Percentiles rank a stretch among this genome's conserved stretches.
Evolutionary conservation across 2,113 vertebrate species (phyloP).

Genomic region (Mirza zaza): DNA sequence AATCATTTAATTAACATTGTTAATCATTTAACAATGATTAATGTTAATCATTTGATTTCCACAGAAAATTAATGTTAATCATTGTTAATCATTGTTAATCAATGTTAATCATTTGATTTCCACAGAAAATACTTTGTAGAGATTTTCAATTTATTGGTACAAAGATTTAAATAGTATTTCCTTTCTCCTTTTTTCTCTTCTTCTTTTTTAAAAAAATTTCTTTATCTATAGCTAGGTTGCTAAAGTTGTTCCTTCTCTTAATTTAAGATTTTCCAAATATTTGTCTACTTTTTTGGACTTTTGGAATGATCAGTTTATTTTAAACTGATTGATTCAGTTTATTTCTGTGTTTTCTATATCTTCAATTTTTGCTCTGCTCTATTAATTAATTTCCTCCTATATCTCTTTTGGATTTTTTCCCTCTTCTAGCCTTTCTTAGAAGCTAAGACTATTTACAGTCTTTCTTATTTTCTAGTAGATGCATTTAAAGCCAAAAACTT

Average conservation of each 20-base stretch:
- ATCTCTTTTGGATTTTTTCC: not conserved
- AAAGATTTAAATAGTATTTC: not conserved
- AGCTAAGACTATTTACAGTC: not conserved
- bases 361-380: not conserved
- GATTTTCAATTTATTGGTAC: not conserved
- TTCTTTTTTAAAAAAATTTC: not conserved
- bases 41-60: not conserved
- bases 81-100: too few species aligned
- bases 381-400: not conserved
- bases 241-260: not conserved
- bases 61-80: not conserved
- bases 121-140: not conserved
- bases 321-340: not conserved
- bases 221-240: not conserved
- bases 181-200: not conserved
- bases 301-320: not conserved
- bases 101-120: not conserved
- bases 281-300: not conserved
- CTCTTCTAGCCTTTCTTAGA: not conserved
- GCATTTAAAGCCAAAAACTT: not conserved
- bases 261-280: not conserved
- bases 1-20: not conserved
- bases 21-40: too few species aligned
- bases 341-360: not conserved
- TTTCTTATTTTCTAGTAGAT: not conserved